phyloP scores from a whole-genome alignment of 2,888 invertebrate species.

The Cataglyphis livida region DNA sequence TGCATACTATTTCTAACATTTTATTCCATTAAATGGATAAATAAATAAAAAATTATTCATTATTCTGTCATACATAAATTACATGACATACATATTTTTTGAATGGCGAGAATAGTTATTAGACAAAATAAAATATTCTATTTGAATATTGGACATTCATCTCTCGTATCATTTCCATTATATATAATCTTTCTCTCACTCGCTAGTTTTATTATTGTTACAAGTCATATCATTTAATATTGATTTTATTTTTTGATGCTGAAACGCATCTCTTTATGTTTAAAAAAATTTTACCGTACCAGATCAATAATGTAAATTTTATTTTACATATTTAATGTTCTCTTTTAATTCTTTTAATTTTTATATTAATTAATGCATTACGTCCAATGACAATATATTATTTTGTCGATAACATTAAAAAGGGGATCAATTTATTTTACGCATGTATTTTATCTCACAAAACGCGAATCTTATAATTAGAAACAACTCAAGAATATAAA shows the following conservation, averaged over 20 bases:
- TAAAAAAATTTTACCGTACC: background rate
- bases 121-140: slow-evolving; percentile 32
- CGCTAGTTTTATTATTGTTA: slow-evolving; percentile 13
- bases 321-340: background rate
- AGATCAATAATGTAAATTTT: slow-evolving; percentile 25
- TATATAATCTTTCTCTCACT: slow-evolving; percentile 7
- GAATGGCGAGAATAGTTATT: background rate
- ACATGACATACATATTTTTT: background rate
- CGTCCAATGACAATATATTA: slow-evolving; percentile 6
- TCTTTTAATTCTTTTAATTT: background rate
- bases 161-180: background rate
- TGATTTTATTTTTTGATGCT: slow-evolving; percentile 19
- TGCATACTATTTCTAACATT: slow-evolving; percentile 18
- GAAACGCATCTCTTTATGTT: slow-evolving; percentile 10
- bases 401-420: slow-evolving; percentile 18
- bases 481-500: slow-evolving; percentile 32
- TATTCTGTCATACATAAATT: background rate
- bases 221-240: slow-evolving; percentile 28
- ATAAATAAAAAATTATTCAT: background rate
- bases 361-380: background rate
- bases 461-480: background rate
- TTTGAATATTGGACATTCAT: slow-evolving; percentile 1
- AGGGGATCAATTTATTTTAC: background rate
- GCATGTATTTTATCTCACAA: background rate
- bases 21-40: background rate